Evolutionary conservation across 2,888 invertebrate genomes (phyloP), one percentile per base, ranked within the genome.

Genomic region (Stenchaetothrips biformis): DNA sequence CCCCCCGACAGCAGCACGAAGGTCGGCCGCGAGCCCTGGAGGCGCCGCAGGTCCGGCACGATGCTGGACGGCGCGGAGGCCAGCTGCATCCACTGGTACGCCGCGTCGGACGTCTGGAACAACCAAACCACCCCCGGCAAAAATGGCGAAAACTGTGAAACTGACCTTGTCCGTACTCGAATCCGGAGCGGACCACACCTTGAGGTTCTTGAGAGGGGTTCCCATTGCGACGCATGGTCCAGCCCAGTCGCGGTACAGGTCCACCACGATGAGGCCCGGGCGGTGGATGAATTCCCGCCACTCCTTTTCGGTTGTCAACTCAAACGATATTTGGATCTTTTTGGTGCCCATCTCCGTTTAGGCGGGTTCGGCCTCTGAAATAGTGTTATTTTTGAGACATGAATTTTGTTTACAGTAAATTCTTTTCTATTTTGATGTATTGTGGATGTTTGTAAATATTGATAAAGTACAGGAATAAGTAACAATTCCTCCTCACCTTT

Each of bases 171-270:
- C 37, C 37, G 37, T 37, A 37, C 37, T 37, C 37, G 37, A 37
- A 37, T 4, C 37, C 37, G 37, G 37, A 4, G 37, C 37, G 1
- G 37, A 37, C 37, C 37, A 37, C 25, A 74, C 67, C 67, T 74
- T 74, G 7, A 74, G 67, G 11, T n/a, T 7, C 67, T 74, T 74
- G 7, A 74, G 25, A 25, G 67, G 67, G 21, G 67, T 74, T 25
- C 11, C 11, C 67, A 74, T 74, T 11, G 67, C 67, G 8, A 25
- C 67, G 25, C 67, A 74, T 0, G 67, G 67, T 11, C 67, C 67
- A 21, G 67, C 67, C 67, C 67, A 74, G 67, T 74, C 67, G 11
- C 67, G n/a, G 25, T 74, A 74, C 67, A 74, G 25, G 25, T 74
- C 67, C 25, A 74, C 67, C 0, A 74, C 67, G 4, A 74, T 21